These are phyloP conservation scores for Acinonyx jubatus DNA, from an alignment of 2,113 vertebrate genomes.

Conservation along the genomic window DNA sequence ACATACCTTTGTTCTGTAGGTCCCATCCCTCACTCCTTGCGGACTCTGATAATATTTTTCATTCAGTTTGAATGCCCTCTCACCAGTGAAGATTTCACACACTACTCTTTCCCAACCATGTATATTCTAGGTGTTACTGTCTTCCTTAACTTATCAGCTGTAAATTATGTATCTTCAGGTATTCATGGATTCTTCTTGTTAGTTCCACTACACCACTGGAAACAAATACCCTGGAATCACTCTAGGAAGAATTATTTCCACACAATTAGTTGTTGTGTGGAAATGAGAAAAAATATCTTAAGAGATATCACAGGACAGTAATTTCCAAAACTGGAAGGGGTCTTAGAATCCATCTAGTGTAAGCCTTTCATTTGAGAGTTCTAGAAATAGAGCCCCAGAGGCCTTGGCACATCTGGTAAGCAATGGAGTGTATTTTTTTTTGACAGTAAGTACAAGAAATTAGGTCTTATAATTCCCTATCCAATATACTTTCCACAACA, in stretches of 20 bases:
- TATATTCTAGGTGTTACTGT: not conserved
- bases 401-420: not conserved
- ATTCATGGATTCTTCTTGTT: not conserved
- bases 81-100: not conserved
- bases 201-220: not conserved
- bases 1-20: not conserved
- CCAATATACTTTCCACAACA: constrained; percentile 5
- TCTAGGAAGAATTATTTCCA: not conserved
- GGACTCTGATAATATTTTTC: not conserved
- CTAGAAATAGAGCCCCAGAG: constrained; percentile 1
- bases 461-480: not conserved
- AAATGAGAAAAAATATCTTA: constrained; percentile 35
- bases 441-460: constrained; percentile 20
- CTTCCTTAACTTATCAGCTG: not conserved
- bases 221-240: not conserved
- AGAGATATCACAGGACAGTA: not conserved
- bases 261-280: not conserved
- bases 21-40: not conserved
- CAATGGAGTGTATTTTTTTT: not conserved
- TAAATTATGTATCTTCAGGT: not conserved
- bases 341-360: not conserved
- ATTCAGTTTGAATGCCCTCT: not conserved
- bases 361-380: not conserved
- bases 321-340: not conserved
- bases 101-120: not conserved